These are phyloP conservation scores for Vidua chalybeata DNA, from an alignment of 2,113 vertebrate species.

Conservation along the genomic window DNA sequence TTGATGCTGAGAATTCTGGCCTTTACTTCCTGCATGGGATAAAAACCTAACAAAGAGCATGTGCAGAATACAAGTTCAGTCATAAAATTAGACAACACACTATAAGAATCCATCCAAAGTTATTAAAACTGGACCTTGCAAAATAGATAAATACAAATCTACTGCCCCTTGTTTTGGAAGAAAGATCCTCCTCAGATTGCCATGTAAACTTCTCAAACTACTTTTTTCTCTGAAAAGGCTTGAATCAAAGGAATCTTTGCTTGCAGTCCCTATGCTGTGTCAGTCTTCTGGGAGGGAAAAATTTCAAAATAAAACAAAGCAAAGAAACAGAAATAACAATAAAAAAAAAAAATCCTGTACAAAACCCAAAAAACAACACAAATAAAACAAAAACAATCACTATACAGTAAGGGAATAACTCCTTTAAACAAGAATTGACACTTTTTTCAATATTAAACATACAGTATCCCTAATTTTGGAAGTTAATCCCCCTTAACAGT, in stretches of 20 bases:
- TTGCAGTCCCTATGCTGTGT: background rate
- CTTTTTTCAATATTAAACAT: background rate
- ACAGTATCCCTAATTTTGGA: background rate
- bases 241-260: background rate
- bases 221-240: background rate
- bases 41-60: background rate
- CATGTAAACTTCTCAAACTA: background rate
- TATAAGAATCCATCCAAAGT: background rate
- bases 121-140: background rate
- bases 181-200: background rate
- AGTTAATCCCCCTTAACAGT: background rate
- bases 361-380: background rate
- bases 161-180: background rate
- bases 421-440: background rate
- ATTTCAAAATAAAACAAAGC: fast-evolving
- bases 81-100: background rate
- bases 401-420: background rate
- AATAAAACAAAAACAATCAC: background rate
- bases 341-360: background rate
- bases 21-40: background rate
- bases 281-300: background rate
- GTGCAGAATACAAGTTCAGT: background rate
- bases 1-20: background rate
- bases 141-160: background rate
- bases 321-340: background rate